phyloP scores from a whole-genome alignment of 2,888 invertebrate species.

The Dioctria linearis region DNA sequence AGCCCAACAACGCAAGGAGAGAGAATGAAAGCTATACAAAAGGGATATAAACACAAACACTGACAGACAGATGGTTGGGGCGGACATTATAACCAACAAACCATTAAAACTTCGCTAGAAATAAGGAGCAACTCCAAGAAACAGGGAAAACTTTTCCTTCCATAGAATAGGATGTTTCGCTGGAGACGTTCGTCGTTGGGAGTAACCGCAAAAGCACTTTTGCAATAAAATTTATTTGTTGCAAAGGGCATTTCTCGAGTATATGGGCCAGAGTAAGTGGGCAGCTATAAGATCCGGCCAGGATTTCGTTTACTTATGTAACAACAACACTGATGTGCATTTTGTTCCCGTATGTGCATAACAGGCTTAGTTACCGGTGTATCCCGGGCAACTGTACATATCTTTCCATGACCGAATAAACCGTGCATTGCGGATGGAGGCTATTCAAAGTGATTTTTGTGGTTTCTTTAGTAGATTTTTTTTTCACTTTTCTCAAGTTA shows the following conservation, averaged over 20 bases:
- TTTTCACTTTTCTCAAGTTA: neutral
- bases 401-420: neutral
- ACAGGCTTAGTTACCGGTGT: conserved; percentile 1
- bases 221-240: conserved; percentile 33
- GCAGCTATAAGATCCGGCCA: conserved; percentile 22
- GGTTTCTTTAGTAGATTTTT: conserved; percentile 19
- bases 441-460: conserved; percentile 33
- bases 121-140: conserved; percentile 33
- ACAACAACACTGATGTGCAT: conserved; percentile 1
- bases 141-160: conserved; percentile 23
- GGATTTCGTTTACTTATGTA: neutral
- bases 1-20: conserved; percentile 6
- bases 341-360: conserved; percentile 17
- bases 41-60: conserved; percentile 48
- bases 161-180: neutral
- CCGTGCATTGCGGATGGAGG: neutral
- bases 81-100: conserved; percentile 49
- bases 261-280: conserved; percentile 29
- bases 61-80: conserved; percentile 50
- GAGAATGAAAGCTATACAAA: conserved; percentile 24
- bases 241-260: conserved; percentile 18
- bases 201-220: conserved; percentile 39
- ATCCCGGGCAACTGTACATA: neutral
- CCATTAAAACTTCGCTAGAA: conserved; percentile 46
- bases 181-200: neutral